Base-by-base conservation (phyloP, 2,888 invertebrate species). In the Lithophane leautieri region DNA sequence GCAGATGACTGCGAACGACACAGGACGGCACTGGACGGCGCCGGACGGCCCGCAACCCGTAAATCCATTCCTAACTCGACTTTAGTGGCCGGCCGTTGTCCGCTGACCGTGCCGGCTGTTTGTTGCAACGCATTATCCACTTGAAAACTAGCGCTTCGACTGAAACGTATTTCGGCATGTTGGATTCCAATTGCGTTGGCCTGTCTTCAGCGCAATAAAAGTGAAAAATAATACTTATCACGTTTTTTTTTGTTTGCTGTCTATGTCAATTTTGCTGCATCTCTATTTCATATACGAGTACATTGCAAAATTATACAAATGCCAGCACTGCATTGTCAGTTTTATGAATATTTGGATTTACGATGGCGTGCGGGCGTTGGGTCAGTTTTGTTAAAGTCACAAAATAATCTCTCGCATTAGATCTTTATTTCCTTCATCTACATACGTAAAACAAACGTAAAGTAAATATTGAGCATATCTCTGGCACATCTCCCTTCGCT, bases 61-160 rank as follows among this genome's bases (percentile, higher is more conserved):
- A 95, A 96, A 96, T 96, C 94, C 94, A 92, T 93, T 93, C 90
- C 93, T 94, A 96, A 95, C 94, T 95, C 93, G 94, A 94, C 89
- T 92, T 91, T 92, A 92, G 92, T 91, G 89, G 88, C 88, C 86
- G 87, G 86, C 86, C 89, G 87, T 86, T 90, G 89, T 89, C 89
- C 85, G 84, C 81, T 75, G 76, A 83, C 84, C 83, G 83, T 86
- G 85, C 89, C 88, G 87, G 78, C 81, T 86, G 90, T 91, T 91
- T 90, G 91, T 92, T 91, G 91, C 91, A 92, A 91, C 92, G 92
- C 92, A 92, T 93, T 93, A 92, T 92, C 91, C 90, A 85, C 76
- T 84, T 83, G 86, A 85, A 89, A 88, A 89, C 86, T 80, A 73
- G 70, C 77, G 84, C 70, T 85, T 70, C 70, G 79, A 70, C 73